Percentiles rank a stretch among this genome's conserved stretches.
These are phyloP conservation scores for Meriones psammophilus DNA, from an alignment of 2,797 vertebrate species.

Conservation along the genomic window DNA sequence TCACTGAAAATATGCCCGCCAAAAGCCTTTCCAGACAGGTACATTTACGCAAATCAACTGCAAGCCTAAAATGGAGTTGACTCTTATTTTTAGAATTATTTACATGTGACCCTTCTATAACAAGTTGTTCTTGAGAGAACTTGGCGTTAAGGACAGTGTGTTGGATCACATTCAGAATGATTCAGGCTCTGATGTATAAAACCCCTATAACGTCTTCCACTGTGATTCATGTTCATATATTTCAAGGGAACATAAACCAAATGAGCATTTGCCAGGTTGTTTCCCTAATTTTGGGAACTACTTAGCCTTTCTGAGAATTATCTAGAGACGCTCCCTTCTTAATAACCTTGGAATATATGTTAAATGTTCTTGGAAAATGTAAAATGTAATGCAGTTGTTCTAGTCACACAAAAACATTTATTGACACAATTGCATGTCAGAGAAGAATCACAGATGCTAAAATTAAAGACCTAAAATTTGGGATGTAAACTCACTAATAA, in stretches of 20 bases:
- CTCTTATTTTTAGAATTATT: slow-evolving; percentile 40
- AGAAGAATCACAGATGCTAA: not conserved
- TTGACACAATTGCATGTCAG: not conserved
- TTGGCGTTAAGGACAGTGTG: not conserved
- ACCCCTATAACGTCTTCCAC: slow-evolving; percentile 4
- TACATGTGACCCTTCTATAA: not conserved
- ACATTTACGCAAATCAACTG: not conserved
- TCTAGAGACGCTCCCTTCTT: not conserved
- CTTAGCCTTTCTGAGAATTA: not conserved
- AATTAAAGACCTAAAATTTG: not conserved
- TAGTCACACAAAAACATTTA: not conserved
- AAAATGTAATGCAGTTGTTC: not conserved
- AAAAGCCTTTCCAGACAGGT: not conserved
- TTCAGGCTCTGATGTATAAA: not conserved
- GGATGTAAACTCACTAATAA: not conserved
- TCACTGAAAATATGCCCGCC: not conserved
- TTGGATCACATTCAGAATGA: slow-evolving; percentile 2
- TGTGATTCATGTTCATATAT: not conserved
- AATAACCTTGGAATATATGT: not conserved
- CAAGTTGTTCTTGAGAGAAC: not conserved
- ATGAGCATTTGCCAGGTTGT: not conserved
- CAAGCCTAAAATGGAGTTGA: not conserved
- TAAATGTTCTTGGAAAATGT: not conserved
- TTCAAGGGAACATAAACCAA: slow-evolving; percentile 14
- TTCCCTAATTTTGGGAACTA: not conserved